Evolutionary conservation across 2,113 vertebrate genomes (phyloP).

Genomic region (Actenoides hombroni): DNA sequence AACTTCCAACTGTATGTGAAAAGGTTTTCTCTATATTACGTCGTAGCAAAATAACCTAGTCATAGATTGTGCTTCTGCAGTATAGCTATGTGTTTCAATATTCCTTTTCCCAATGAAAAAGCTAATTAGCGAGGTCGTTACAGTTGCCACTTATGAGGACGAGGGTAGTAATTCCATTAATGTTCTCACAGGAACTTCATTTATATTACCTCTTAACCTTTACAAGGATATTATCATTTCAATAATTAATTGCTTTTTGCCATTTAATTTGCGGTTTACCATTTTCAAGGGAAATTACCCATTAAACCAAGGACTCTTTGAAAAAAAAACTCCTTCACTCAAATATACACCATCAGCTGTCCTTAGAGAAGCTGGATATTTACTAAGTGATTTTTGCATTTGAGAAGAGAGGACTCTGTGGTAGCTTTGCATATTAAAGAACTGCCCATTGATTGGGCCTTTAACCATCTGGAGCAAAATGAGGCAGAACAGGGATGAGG

Average conservation of each 20-base stretch:
- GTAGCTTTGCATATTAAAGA: not conserved
- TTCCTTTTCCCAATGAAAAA: not conserved
- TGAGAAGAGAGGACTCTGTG: not conserved
- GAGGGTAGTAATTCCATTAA: slow-evolving; percentile 40
- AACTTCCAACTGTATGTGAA: not conserved
- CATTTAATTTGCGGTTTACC: slow-evolving; percentile 62
- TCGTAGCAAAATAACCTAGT: not conserved
- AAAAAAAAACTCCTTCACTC: not conserved
- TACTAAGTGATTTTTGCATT: not conserved
- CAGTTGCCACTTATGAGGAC: slow-evolving; percentile 27
- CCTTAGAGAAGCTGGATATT: not conserved
- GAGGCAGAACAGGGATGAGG: not conserved
- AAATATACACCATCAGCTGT: not conserved
- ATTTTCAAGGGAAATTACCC: slow-evolving; percentile 54
- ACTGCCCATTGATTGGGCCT: not conserved
- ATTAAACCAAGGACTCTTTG: not conserved
- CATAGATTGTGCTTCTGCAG: not conserved
- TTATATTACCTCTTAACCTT: slow-evolving; percentile 67
- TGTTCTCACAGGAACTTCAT: slow-evolving; percentile 50
- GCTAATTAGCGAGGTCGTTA: slow-evolving; percentile 49
- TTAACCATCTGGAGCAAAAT: not conserved
- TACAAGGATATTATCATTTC: slow-evolving; percentile 56
- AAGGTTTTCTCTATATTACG: not conserved
- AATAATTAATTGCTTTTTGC: slow-evolving; percentile 66
- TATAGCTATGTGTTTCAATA: slow-evolving; percentile 27